These are phyloP conservation scores for Leucoma salicis DNA, from an alignment of 2,888 invertebrate genomes.

Conservation along the genomic window DNA sequence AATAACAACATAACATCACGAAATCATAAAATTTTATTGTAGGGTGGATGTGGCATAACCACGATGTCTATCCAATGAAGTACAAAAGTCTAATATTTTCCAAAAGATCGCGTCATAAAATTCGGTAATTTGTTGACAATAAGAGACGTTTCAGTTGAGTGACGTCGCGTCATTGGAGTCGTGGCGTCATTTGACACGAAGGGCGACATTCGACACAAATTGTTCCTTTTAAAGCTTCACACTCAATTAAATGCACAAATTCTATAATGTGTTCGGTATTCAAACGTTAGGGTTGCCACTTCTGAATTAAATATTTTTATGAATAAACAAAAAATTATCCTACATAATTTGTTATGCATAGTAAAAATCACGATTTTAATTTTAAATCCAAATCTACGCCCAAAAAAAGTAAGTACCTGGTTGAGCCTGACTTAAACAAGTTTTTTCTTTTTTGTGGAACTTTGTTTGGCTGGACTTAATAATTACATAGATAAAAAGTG, in stretches of 20 bases:
- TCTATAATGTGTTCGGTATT: constrained; percentile 31
- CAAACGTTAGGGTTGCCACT: constrained; percentile 20
- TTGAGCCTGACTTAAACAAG: too few relatives aligned
- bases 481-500: too few relatives aligned
- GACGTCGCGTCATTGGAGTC: constrained; percentile 12
- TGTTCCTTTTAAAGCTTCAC: constrained; percentile 53
- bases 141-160: constrained; percentile 12
- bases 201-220: constrained; percentile 45
- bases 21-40: too few relatives aligned
- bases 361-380: too few relatives aligned
- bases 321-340: too few relatives aligned
- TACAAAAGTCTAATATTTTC: constrained; percentile 5
- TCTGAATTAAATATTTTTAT: too few relatives aligned
- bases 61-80: background rate
- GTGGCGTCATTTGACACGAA: constrained; percentile 36
- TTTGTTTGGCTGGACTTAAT: too few relatives aligned
- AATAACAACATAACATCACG: too few relatives aligned
- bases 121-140: constrained; percentile 30
- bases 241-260: constrained; percentile 65
- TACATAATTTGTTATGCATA: too few relatives aligned
- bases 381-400: too few relatives aligned
- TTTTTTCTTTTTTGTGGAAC: too few relatives aligned
- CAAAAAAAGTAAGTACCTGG: too few relatives aligned
- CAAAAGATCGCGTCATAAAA: constrained; percentile 17
- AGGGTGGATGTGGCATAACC: constrained; percentile 8